A percentile compares a stretch with the other conserved stretches of the same genome.
phyloP scores from a whole-genome alignment of 2,113 vertebrate genomes.

The Mustelus asterias region DNA sequence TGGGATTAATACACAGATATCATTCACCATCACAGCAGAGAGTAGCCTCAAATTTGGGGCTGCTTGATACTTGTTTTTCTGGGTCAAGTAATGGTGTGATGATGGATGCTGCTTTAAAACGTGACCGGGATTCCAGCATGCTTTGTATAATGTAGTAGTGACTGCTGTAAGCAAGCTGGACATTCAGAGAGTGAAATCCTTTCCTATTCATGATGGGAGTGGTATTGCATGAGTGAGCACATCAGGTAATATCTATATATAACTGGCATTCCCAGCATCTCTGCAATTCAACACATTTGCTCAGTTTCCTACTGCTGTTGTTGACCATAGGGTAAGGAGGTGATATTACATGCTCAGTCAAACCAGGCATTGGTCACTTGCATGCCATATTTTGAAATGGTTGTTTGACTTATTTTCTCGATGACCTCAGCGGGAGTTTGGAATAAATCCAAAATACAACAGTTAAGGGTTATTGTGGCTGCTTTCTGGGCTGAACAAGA shows the following conservation, averaged over 20 bases:
- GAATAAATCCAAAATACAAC: background rate
- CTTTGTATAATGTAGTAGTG: background rate
- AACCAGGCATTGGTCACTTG: background rate
- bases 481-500: background rate
- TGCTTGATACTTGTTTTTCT: background rate
- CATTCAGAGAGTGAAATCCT: background rate
- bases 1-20: background rate
- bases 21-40: background rate
- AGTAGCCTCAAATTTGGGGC: background rate
- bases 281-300: background rate
- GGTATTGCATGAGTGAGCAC: background rate
- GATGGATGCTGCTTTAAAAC: background rate
- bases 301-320: background rate
- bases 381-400: background rate
- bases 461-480: background rate
- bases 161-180: background rate
- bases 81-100: background rate
- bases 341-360: background rate
- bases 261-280: background rate
- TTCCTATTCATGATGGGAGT: background rate
- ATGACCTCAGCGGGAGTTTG: background rate
- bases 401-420: background rate
- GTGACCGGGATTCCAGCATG: background rate
- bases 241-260: background rate
- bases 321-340: background rate